phyloP scores from a whole-genome alignment of 2,888 invertebrate genomes.

The Leistus spinibarbis region DNA sequence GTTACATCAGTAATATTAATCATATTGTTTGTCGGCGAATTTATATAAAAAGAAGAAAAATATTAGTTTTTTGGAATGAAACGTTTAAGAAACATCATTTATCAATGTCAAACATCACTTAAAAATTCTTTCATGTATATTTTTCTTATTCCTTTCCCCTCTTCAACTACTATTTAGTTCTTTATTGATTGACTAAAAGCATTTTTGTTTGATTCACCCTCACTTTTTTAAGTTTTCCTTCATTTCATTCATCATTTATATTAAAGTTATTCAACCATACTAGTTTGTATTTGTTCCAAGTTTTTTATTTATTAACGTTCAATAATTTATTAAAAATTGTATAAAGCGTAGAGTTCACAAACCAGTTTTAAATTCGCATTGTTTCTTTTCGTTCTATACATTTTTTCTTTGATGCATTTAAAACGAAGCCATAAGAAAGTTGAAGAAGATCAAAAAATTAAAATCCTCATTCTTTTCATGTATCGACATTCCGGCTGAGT shows the following conservation, averaged over 20 bases:
- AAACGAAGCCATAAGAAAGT: neutral
- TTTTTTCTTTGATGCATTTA: neutral
- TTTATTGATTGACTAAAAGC: slow-evolving; percentile 43
- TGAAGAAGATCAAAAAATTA: neutral
- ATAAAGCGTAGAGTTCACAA: neutral
- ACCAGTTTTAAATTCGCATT: neutral
- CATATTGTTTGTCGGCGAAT: slow-evolving; percentile 16
- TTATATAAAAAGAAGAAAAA: slow-evolving; percentile 13
- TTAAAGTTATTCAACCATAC: slow-evolving; percentile 22
- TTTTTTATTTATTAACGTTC: neutral
- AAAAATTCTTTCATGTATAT: slow-evolving; percentile 49
- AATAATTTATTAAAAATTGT: too few relatives aligned
- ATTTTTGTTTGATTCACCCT: slow-evolving; percentile 44
- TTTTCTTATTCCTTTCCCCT: slow-evolving; percentile 42
- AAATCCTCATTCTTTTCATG: neutral
- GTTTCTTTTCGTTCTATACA: slow-evolving; percentile 2
- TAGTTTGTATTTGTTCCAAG: neutral
- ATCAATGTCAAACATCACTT: slow-evolving; percentile 54
- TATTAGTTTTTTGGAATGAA: slow-evolving; percentile 32
- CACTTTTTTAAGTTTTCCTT: neutral
- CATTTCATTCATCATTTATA: slow-evolving; percentile 9
- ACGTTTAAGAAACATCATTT: slow-evolving; percentile 46
- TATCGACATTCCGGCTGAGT: neutral
- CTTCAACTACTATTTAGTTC: slow-evolving; percentile 3
- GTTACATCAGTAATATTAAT: slow-evolving; percentile 16